These are phyloP conservation scores for Andricus grossulariae DNA, from an alignment of 1,140 invertebrate species.

Conservation along the genomic window DNA sequence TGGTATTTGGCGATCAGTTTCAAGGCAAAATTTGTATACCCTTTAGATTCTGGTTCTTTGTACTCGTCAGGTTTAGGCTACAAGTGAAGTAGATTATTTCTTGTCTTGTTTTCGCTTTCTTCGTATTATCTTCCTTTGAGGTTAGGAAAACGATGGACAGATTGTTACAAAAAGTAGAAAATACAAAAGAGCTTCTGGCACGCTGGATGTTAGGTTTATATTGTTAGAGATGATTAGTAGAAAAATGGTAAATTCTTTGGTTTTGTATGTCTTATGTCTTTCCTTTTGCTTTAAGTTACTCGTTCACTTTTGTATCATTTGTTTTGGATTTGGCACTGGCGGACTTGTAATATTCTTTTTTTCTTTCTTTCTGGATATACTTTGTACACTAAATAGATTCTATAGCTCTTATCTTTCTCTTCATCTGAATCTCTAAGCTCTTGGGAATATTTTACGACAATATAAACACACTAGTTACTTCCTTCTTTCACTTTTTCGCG, in stretches of 20 bases:
- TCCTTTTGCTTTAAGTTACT: slow-evolving; percentile 49
- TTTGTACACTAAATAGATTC: slow-evolving; percentile 75
- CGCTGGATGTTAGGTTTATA: slow-evolving; percentile 5
- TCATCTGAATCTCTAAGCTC: slow-evolving; percentile 63
- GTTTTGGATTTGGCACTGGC: slow-evolving; percentile 74
- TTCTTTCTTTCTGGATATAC: slow-evolving; percentile 65
- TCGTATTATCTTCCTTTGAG: slow-evolving; percentile 35
- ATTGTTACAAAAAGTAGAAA: slow-evolving; percentile 11
- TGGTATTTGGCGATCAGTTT: neutral
- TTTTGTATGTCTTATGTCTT: slow-evolving; percentile 52
- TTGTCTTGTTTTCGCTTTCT: slow-evolving; percentile 44
- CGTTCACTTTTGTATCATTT: slow-evolving; percentile 45
- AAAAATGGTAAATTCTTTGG: slow-evolving; percentile 77
- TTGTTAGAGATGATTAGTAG: slow-evolving; percentile 60
- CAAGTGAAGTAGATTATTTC: slow-evolving; percentile 75
- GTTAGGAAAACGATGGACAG: slow-evolving; percentile 35
- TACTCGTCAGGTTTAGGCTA: slow-evolving; percentile 77
- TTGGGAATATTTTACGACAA: slow-evolving; percentile 66
- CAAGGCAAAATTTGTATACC: slow-evolving; percentile 15
- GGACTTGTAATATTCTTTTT: slow-evolving; percentile 65
- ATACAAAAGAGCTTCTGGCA: slow-evolving; percentile 17
- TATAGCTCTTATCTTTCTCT: slow-evolving; percentile 65
- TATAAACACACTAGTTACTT: slow-evolving; percentile 76
- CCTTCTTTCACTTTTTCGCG: slow-evolving; percentile 56
- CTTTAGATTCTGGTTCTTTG: slow-evolving; percentile 53